phyloP scores from a whole-genome alignment of 2,888 invertebrate species.

The Cosmia trapezina region DNA sequence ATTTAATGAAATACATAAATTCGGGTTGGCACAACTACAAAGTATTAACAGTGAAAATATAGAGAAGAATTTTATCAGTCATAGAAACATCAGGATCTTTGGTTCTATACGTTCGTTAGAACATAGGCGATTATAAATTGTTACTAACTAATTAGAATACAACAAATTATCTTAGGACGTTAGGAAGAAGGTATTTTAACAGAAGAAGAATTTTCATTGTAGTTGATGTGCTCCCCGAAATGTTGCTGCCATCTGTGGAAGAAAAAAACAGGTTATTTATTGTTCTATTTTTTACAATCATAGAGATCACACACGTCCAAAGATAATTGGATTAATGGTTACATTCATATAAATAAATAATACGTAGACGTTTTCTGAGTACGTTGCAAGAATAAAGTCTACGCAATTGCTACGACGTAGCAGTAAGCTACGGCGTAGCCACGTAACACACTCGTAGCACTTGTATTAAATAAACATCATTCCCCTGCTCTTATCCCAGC shows the following conservation, averaged over 20 bases:
- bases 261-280: constrained; percentile 43
- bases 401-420: constrained; percentile 31
- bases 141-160: constrained; percentile 63
- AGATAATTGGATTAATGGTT: background rate
- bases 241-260: constrained; percentile 66
- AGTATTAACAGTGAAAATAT: constrained; percentile 85
- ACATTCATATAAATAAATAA: background rate
- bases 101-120: constrained; percentile 65
- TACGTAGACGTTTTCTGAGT: background rate
- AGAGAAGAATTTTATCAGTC: constrained; percentile 81
- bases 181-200: constrained; percentile 66
- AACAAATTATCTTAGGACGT: constrained; percentile 71
- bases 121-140: constrained; percentile 66
- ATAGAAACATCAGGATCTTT: constrained; percentile 72
- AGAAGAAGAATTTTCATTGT: constrained; percentile 61
- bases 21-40: constrained; percentile 90
- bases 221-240: constrained; percentile 47
- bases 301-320: background rate
- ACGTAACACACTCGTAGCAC: constrained; percentile 1
- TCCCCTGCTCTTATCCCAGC: too few relatives aligned
- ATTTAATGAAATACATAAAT: constrained; percentile 89
- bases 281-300: background rate
- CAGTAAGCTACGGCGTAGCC: constrained; percentile 22
- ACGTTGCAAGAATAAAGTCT: background rate
- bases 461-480: background rate